Base-by-base conservation (phyloP, 2,113 vertebrate species). In the Nannobrachium achirus region DNA sequence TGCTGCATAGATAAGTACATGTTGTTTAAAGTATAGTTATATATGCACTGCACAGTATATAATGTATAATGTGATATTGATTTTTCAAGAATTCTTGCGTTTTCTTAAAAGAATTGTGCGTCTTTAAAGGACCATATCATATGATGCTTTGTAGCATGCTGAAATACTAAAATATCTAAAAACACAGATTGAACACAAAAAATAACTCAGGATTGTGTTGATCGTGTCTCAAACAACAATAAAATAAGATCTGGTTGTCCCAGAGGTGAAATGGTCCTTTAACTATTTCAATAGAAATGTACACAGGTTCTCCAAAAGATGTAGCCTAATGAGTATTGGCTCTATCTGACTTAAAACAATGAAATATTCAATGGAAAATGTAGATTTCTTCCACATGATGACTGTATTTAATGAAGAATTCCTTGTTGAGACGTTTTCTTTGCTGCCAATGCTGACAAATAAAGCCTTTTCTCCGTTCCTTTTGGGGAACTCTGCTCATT, bases 51-150 rank as follows among this genome's bases (percentile, higher is more conserved):
- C 6, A 41, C 40, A 41, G 6, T 41, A 41, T 41, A 41, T 2
- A n/a, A n/a, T n/a, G n/a, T n/a, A n/a, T n/a, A n/a, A 9, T 41
- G 40, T 41, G 1, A 56, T 7, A 14, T 9, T 46, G 57, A 69
- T 74, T 66, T 16, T 42, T 69, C 53, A 57, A 59, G 49, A 63
- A 56, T 73, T 56, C 55, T 75, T 20, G 20, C 50, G 20, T 52
- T 76, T 71, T 73, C 67, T 78, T 79, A 66, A 63, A 79, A 58
- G 11, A n/a, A 14, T 41, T 13, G 45, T 25, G 8, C 56, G 51
- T 56, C 49, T 73, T 39, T 41, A 13, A n/a, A n/a, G 1, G 2
- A 10, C 52, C 25, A 46, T 46, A 13, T 46, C n/a, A 25, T 40
- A n/a, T n/a, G n/a, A n/a, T n/a, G n/a, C n/a, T n/a, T n/a, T n/a